These are phyloP conservation scores for Trialeurodes vaporariorum DNA, from an alignment of 1,140 invertebrate species.

Conservation along the genomic window DNA sequence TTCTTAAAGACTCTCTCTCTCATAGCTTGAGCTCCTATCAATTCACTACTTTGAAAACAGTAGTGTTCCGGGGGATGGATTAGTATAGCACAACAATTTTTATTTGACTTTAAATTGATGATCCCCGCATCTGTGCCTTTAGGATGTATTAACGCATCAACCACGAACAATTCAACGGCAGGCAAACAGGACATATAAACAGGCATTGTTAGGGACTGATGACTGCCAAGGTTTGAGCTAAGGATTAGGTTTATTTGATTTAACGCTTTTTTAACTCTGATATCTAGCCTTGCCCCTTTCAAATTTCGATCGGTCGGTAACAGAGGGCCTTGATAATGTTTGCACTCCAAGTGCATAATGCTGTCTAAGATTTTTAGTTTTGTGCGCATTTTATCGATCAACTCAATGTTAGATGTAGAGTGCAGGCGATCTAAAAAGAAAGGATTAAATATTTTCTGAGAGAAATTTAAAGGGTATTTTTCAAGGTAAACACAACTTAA, in stretches of 20 bases:
- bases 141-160: conserved; percentile 47
- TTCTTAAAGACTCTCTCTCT: conserved; percentile 45
- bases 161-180: conserved; percentile 43
- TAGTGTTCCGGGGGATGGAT: conserved; percentile 54
- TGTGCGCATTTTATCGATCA: conserved; percentile 24
- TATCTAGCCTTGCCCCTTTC: conserved; percentile 39
- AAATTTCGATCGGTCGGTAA: conserved; percentile 40
- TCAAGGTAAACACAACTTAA: conserved; percentile 51
- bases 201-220: conserved; percentile 36
- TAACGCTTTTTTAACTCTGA: conserved; percentile 32
- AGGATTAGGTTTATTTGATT: conserved; percentile 6
- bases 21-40: conserved; percentile 51
- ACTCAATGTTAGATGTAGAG: conserved; percentile 19
- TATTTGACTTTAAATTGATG: conserved; percentile 27
- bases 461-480: conserved; percentile 50
- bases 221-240: conserved; percentile 32
- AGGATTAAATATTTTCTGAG: conserved; percentile 46
- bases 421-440: conserved; percentile 49
- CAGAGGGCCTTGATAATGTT: conserved; percentile 44
- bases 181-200: conserved; percentile 43
- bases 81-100: conserved; percentile 42
- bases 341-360: conserved; percentile 49
- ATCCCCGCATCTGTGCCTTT: conserved; percentile 11
- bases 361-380: conserved; percentile 50
- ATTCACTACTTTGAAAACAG: conserved; percentile 38